Percentiles rank a stretch among this genome's conserved stretches.
Conservation (phyloP, 2,797 vertebrate species). For the Acanthurus leucopareius region DNA sequence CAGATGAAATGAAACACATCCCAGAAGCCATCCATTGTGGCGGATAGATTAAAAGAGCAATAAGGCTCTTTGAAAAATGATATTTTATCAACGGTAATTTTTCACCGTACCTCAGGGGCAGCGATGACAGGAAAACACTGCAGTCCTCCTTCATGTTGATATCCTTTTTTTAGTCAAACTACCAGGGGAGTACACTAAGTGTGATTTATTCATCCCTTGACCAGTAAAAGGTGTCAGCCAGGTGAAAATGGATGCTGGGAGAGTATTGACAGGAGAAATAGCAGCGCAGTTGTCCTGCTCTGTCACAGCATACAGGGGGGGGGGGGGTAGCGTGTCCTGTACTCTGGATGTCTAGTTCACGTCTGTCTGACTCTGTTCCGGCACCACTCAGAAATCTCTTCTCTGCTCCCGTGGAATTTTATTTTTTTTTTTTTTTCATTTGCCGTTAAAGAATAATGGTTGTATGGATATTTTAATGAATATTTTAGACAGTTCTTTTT, state of each 20-base stretch:
- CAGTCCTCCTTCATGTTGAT: constrained; percentile 96
- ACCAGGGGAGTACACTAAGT: constrained; percentile 92
- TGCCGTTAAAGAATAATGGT: constrained; percentile 34
- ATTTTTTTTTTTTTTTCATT: constrained; percentile 17
- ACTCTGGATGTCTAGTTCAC: constrained; percentile 53
- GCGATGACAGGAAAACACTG: constrained; percentile 93
- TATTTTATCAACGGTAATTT: constrained; percentile 97
- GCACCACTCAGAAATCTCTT: constrained; percentile 11
- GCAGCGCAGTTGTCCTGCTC: constrained; percentile 84
- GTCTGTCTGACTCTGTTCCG: constrained; percentile 49
- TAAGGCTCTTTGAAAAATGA: constrained; percentile 97
- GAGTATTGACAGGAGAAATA: constrained; percentile 89
- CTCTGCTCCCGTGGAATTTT: not conserved
- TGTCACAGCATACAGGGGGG: constrained; percentile 66
- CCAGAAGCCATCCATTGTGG: constrained; percentile 92
- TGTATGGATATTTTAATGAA: constrained; percentile 44
- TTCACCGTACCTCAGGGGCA: constrained; percentile 93
- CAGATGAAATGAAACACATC: constrained; percentile 92
- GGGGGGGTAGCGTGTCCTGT: constrained; percentile 54
- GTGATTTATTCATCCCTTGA: constrained; percentile 98
- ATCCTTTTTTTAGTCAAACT: constrained; percentile 92
- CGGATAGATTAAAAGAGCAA: constrained; percentile 95
- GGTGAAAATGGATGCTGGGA: constrained; percentile 91
- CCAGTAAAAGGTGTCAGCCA: constrained; percentile 92
- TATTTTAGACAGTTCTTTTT: constrained; percentile 24